Base-by-base conservation (phyloP, 2,113 vertebrate genomes). In the Hydrochoerus hydrochaeris region DNA sequence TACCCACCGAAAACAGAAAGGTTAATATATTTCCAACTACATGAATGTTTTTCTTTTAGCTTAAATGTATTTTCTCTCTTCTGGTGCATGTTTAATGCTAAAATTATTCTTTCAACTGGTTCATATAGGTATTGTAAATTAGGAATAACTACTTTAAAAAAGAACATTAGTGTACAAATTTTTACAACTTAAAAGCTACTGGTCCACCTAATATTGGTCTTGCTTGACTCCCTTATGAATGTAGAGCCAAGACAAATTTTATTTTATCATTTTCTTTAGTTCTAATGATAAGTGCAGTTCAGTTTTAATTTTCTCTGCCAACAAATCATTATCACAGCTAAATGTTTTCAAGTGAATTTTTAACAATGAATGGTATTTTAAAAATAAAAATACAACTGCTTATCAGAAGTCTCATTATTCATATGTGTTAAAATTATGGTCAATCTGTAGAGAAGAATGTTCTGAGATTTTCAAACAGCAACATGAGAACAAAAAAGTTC, bases 11-110 rank as follows among this genome's bases (percentile, higher is more conserved):
- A 73, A 67, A 77, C 17, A 91, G 13, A 41, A 10, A 8, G 6
- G 28, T 71, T 85, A 82, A 3, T 38, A 14, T 62, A 87, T 80
- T 93, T 94, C 17, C n/a, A 75, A 83, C 24, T 6, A 19, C 62
- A 96, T 93, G 17, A 94, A 46, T 90, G 14, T 49, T 17, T 35
- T 94, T 94, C 4, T 94, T 93, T 92, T 89, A 91, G 88, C 24
- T 67, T 95, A 83, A 62, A 1, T n/a, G 54, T 6, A 13, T 78
- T 77, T 49, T 30, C 1, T 1, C 7, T 60, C 4, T 80, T 16
- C 0, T 3, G 35, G 28, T 35, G 4, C 1, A 95, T 35, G 92
- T 85, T 88, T 95, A 92, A 84, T 73, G 22, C 3, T 22, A 95
- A 97, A 88, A 54, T 96, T 44, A 91, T 8, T 32, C 85, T 95